These are phyloP conservation scores for Trissolcus brochymenae DNA, from an alignment of 2,888 invertebrate species.

Conservation along the genomic window DNA sequence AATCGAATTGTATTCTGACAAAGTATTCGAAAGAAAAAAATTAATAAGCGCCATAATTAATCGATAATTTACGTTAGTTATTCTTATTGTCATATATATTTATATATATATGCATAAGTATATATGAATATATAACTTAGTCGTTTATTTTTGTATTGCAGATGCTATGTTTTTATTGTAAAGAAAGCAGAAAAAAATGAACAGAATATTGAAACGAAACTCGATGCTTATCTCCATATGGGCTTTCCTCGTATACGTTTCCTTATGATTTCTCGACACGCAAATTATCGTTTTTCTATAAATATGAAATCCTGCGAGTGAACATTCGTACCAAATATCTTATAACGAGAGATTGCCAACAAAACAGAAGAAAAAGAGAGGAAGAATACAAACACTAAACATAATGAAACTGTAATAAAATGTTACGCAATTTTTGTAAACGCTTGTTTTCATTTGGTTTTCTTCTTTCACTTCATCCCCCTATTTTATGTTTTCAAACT, in stretches of 20 bases:
- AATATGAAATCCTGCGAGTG: constrained; percentile 50
- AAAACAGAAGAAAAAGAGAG: constrained; percentile 14
- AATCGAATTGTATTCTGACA: constrained; percentile 59
- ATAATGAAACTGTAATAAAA: constrained; percentile 69
- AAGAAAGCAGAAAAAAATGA: constrained; percentile 12
- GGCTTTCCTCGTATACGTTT: constrained; percentile 61
- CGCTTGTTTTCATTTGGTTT: constrained; percentile 63
- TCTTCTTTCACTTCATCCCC: constrained; percentile 53
- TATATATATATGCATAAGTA: constrained; percentile 25
- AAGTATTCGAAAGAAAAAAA: constrained; percentile 56
- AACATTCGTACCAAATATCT: constrained; percentile 71
- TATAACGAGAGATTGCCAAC: constrained; percentile 63
- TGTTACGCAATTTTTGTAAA: constrained; percentile 71
- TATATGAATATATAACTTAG: constrained; percentile 61
- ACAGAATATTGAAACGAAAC: constrained; percentile 38
- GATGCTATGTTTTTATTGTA: constrained; percentile 66
- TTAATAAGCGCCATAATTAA: constrained; percentile 59
- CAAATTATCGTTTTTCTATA: constrained; percentile 43
- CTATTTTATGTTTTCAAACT: constrained; percentile 6
- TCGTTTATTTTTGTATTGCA: constrained; percentile 73
- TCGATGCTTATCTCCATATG: constrained; percentile 58
- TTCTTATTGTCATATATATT: constrained; percentile 55
- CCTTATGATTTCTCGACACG: constrained; percentile 59
- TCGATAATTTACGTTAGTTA: constrained; percentile 59
- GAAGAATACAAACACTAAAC: constrained; percentile 63